Evolutionary conservation across 1,140 invertebrate genomes (phyloP).

Genomic region (Eumaeus atala): DNA sequence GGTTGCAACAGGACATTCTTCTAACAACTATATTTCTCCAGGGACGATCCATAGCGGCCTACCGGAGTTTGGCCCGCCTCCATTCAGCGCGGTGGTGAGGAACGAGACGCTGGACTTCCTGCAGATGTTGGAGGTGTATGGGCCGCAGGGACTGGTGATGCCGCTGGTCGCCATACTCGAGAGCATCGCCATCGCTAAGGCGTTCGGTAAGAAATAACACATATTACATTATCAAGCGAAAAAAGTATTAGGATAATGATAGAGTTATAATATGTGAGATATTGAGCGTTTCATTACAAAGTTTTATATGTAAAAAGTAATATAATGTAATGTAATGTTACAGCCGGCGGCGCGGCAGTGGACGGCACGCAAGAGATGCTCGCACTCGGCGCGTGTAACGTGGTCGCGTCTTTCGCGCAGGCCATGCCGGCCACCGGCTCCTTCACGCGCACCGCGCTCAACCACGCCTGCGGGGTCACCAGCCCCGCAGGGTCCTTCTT

Average conservation of each 20-base stretch:
- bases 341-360: conserved; percentile 81
- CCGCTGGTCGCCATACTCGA: conserved; percentile 87
- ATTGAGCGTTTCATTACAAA: background rate
- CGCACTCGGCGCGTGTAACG: conserved; percentile 86
- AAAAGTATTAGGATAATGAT: too few relatives aligned
- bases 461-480: conserved; percentile 90
- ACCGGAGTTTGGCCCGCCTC: conserved; percentile 77
- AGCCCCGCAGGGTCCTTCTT: conserved; percentile 88
- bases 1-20: too few relatives aligned
- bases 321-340: background rate
- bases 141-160: conserved; percentile 80
- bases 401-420: conserved; percentile 87
- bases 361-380: conserved; percentile 90
- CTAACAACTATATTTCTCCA: conserved; percentile 36
- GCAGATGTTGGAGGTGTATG: conserved; percentile 72
- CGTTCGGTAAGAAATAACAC: conserved; percentile 78
- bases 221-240: too few relatives aligned
- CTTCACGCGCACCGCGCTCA: conserved; percentile 92
- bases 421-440: conserved; percentile 93
- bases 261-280: background rate
- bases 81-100: conserved; percentile 75
- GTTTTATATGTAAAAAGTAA: too few relatives aligned
- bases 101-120: conserved; percentile 64
- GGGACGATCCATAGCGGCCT: conserved; percentile 78
- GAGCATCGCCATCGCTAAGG: conserved; percentile 88